Conservation (phyloP, 2,888 invertebrate genomes). For the Lasioglossum leucozonium region DNA sequence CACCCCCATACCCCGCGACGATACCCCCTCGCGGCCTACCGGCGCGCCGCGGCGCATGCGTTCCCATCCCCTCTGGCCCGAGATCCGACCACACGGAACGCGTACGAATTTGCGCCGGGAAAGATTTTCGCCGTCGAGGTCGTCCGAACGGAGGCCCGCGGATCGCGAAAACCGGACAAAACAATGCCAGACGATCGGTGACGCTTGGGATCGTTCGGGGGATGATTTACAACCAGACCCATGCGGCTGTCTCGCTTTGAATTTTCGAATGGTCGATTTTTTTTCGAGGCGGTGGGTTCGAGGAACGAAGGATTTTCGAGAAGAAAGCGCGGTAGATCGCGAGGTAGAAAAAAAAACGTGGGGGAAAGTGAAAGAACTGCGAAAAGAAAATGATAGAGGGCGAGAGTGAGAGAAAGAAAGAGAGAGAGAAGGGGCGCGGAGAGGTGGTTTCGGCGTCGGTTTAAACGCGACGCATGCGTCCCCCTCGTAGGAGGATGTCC, state of each 20-base stretch:
- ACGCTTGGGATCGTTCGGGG: not conserved
- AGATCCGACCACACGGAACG: constrained; percentile 54
- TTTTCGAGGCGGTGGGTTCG: not conserved
- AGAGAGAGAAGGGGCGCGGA: constrained; percentile 1
- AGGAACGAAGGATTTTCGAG: not conserved
- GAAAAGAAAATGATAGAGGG: too few species aligned
- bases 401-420: too few species aligned
- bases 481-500: constrained; percentile 73
- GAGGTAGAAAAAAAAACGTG: too few species aligned
- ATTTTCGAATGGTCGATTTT: not conserved
- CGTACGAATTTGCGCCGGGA: constrained; percentile 74
- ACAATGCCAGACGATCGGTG: not conserved
- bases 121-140: constrained; percentile 52
- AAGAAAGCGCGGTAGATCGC: not conserved
- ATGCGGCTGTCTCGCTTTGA: not conserved
- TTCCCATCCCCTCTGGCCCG: constrained; percentile 51
- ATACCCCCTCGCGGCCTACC: constrained; percentile 63
- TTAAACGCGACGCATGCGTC: constrained; percentile 82
- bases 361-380: not conserved
- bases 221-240: not conserved
- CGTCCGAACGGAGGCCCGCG: not conserved
- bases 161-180: not conserved
- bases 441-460: constrained; percentile 76
- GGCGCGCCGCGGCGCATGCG: constrained; percentile 70
- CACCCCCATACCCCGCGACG: constrained; percentile 80